Evolutionary conservation across 2,113 vertebrate genomes (phyloP).

Genomic region (Ancistrus triradiatus): DNA sequence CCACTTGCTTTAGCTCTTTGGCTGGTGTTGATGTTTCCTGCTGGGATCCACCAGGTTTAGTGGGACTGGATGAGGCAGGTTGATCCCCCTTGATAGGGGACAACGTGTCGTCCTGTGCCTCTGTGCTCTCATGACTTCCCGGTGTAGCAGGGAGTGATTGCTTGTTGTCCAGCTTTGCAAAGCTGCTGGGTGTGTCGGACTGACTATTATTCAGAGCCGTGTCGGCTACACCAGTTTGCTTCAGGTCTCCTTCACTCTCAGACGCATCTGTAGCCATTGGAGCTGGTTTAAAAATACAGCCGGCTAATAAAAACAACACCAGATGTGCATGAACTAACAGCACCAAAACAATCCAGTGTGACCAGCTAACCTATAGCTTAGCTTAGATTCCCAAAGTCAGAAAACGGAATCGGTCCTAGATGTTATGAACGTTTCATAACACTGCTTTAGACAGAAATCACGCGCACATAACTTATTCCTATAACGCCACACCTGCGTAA

Average conservation of each 20-base stretch:
- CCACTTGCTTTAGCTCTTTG: slow-evolving; percentile 49
- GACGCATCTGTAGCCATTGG: slow-evolving; percentile 65
- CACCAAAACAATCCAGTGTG: slow-evolving; percentile 12
- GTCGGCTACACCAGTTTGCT: slow-evolving; percentile 43
- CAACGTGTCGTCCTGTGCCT: slow-evolving; percentile 35
- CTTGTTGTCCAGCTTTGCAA: slow-evolving; percentile 42
- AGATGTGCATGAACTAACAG: neutral
- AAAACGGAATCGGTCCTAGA: no score
- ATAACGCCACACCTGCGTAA: no score
- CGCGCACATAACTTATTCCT: no score
- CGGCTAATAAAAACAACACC: neutral
- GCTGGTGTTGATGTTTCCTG: slow-evolving; percentile 52
- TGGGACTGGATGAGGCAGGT: slow-evolving; percentile 34
- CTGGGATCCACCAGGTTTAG: slow-evolving; percentile 46
- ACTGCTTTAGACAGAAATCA: no score
- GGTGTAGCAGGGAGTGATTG: slow-evolving; percentile 55
- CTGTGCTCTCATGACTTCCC: slow-evolving; percentile 47
- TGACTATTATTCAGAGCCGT: slow-evolving; percentile 55
- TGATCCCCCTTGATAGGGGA: slow-evolving; percentile 32
- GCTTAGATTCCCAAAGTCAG: neutral
- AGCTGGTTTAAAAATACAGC: neutral
- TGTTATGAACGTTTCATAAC: no score
- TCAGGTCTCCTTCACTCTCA: slow-evolving; percentile 54
- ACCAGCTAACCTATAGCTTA: neutral
- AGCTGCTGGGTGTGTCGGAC: slow-evolving; percentile 61